Conservation (phyloP, 2,797 vertebrate genomes). For the Calcarius lapponicus region DNA sequence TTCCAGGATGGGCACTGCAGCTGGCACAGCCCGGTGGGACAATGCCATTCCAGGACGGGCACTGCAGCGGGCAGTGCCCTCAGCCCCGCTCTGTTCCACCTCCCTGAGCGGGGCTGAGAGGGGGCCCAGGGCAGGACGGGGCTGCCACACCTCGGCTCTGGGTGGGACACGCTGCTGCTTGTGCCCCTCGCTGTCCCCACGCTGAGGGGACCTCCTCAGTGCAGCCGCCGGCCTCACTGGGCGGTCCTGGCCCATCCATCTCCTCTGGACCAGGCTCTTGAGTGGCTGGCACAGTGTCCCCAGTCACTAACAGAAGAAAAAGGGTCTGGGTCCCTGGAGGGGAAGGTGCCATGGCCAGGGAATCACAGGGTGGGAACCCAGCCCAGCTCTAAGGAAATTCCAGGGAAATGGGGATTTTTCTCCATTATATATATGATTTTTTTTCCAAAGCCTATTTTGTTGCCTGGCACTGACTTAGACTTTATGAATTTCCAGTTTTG, state of each 20-base stretch:
- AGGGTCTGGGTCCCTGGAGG: background rate
- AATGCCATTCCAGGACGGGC: fast-evolving
- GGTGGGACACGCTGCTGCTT: fast-evolving
- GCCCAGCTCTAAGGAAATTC: background rate
- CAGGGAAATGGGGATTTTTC: background rate
- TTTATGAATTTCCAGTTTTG: background rate
- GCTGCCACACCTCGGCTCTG: fast-evolving
- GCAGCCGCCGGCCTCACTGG: fast-evolving
- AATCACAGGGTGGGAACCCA: background rate
- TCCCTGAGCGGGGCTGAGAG: fast-evolving
- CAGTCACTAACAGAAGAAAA: background rate
- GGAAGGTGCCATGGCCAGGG: background rate
- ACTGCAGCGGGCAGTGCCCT: fast-evolving
- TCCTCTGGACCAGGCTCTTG: fast-evolving
- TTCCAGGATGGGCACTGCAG: fast-evolving
- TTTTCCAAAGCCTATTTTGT: background rate
- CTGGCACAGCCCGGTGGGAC: fast-evolving
- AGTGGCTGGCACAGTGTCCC: background rate
- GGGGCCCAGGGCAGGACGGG: background rate
- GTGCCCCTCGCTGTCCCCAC: fast-evolving
- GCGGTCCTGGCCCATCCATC: background rate
- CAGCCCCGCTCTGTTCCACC: fast-evolving
- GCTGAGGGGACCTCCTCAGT: fast-evolving
- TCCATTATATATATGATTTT: fast-evolving
- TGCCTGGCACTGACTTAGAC: background rate